Percentiles rank a stretch among this genome's conserved stretches.
Evolutionary conservation across 2,797 vertebrate genomes (phyloP).

Genomic region (Neomorphus geoffroyi): DNA sequence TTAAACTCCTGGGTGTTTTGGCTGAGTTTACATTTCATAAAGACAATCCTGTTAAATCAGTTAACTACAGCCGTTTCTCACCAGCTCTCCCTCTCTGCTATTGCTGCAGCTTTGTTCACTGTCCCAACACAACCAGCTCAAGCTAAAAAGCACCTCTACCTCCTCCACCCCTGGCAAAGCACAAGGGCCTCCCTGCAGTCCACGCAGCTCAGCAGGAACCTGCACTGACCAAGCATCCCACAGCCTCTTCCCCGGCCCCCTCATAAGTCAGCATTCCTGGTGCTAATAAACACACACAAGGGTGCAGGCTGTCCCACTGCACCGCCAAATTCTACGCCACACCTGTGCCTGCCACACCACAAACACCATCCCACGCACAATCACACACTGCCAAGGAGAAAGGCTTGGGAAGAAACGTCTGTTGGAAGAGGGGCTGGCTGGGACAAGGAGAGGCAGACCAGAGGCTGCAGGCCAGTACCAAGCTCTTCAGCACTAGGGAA

Average conservation of each 20-base stretch:
- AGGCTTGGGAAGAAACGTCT: neutral
- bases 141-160: neutral
- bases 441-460: neutral
- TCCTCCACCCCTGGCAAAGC: accelerated
- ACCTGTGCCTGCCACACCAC: neutral
- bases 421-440: neutral
- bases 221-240: accelerated
- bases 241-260: neutral
- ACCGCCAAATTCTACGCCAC: neutral
- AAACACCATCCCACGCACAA: accelerated
- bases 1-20: neutral
- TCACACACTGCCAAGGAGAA: neutral
- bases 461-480: neutral
- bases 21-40: neutral
- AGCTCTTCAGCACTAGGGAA: neutral
- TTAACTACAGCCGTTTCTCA: too few relatives aligned
- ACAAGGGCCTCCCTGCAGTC: neutral
- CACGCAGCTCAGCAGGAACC: accelerated
- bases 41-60: neutral
- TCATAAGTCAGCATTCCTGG: neutral
- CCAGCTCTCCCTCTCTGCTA: neutral
- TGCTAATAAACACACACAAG: accelerated
- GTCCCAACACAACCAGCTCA: neutral
- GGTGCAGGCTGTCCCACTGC: neutral
- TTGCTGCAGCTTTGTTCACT: accelerated